A percentile compares a stretch with the other conserved stretches of the same genome.
These are phyloP conservation scores for Abrostola tripartita DNA, from an alignment of 2,888 invertebrate species.

Conservation along the genomic window DNA sequence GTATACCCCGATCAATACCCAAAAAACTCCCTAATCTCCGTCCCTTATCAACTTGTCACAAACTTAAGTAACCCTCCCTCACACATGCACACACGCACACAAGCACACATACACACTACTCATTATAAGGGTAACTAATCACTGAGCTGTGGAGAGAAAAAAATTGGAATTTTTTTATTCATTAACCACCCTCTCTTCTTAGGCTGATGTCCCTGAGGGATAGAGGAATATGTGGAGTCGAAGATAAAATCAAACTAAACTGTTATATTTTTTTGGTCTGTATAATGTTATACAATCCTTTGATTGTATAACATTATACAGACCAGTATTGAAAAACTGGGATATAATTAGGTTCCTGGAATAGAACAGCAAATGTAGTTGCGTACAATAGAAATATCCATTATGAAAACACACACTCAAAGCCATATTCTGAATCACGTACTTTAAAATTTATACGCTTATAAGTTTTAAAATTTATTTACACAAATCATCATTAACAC, in stretches of 20 bases:
- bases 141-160: slow-evolving; percentile 84
- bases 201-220: slow-evolving; percentile 73
- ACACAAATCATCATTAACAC: too few relatives aligned
- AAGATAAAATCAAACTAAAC: slow-evolving; percentile 7
- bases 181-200: slow-evolving; percentile 88
- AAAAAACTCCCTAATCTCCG: slow-evolving; percentile 76
- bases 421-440: too few relatives aligned
- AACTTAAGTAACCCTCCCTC: slow-evolving; percentile 71
- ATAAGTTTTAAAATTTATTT: too few relatives aligned
- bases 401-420: too few relatives aligned
- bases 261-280: too few relatives aligned
- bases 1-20: slow-evolving; percentile 67
- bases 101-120: slow-evolving; percentile 78
- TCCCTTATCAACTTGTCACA: slow-evolving; percentile 83
- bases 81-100: slow-evolving; percentile 49
- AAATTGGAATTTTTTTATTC: slow-evolving; percentile 87
- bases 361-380: too few relatives aligned
- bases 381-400: too few relatives aligned
- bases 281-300: too few relatives aligned
- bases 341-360: too few relatives aligned
- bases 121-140: slow-evolving; percentile 88
- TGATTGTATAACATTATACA: too few relatives aligned
- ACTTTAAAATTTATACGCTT: too few relatives aligned
- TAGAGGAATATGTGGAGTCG: slow-evolving; percentile 61
- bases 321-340: too few relatives aligned